phyloP scores from a whole-genome alignment of 2,113 vertebrate genomes.

The Gadus macrocephalus region DNA sequence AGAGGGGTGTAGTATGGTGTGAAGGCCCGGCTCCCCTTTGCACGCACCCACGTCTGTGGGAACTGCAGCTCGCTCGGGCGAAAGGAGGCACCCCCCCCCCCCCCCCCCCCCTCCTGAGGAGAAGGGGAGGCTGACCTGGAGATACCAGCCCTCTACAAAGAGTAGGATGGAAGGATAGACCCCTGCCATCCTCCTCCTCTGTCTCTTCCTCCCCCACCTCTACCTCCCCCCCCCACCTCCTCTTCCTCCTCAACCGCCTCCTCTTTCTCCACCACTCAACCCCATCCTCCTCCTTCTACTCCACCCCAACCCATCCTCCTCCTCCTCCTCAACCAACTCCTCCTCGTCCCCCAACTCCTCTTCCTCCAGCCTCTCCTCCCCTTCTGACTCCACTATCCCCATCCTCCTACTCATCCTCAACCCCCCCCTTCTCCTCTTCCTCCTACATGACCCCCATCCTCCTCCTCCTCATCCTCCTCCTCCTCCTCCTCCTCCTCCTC shows the following conservation, averaged over 20 bases:
- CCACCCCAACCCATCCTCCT: constrained; percentile 26
- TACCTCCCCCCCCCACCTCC: constrained; percentile 8
- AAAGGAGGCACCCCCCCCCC: constrained; percentile 56
- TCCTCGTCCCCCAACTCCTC: too few relatives aligned
- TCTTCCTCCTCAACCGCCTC: not conserved
- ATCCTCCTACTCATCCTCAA: too few relatives aligned
- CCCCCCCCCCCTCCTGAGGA: constrained; percentile 26
- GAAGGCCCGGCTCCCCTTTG: too few relatives aligned
- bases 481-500: constrained; percentile 2
- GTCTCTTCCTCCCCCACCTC: not conserved
- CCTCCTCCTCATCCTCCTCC: not conserved
- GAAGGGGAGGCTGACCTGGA: constrained; percentile 57
- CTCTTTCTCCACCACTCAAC: not conserved
- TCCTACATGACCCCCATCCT: constrained; percentile 7
- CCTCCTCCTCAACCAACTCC: not conserved
- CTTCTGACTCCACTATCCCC: too few relatives aligned
- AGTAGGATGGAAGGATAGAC: constrained; percentile 39
- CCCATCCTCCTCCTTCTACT: constrained; percentile 35
- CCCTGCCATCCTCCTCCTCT: constrained; percentile 4
- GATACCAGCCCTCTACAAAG: constrained; percentile 42
- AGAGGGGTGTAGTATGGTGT: constrained; percentile 48
- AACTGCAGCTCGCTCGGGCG: constrained; percentile 53
- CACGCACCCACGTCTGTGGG: constrained; percentile 54
- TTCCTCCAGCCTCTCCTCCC: not conserved
- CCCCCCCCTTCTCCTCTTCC: too few relatives aligned